phyloP scores from a whole-genome alignment of 2,888 invertebrate species.

The Eupithecia inturbata region DNA sequence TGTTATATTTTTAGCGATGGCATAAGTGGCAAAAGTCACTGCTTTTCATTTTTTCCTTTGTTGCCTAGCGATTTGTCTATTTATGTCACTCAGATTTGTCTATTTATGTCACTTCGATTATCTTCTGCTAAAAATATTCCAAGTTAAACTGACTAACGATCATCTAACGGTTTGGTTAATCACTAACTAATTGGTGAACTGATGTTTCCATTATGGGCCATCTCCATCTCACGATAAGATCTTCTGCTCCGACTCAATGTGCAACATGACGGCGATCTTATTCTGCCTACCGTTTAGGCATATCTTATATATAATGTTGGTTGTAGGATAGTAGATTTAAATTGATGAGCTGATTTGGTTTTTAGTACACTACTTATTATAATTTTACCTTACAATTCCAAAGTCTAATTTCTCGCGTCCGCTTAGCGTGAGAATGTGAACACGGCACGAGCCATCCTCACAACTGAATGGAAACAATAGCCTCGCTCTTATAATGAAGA shows the following conservation, averaged over 20 bases:
- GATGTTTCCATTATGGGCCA: background rate
- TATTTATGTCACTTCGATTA: background rate
- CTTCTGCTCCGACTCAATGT: background rate
- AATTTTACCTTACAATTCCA: conserved; percentile 11
- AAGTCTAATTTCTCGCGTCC: conserved; percentile 23
- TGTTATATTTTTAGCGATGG: conserved; percentile 1
- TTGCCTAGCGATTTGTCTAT: background rate
- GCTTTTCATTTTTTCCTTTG: background rate
- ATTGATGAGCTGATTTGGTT: too few relatives aligned
- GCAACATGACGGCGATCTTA: background rate
- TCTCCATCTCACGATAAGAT: background rate
- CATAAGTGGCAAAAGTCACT: background rate
- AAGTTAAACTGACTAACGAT: background rate
- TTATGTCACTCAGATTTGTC: background rate
- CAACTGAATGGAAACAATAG: conserved; percentile 29
- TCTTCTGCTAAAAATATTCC: background rate
- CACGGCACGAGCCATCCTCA: conserved; percentile 33
- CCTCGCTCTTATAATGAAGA: conserved; percentile 18
- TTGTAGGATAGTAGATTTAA: too few relatives aligned
- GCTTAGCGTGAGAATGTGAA: conserved; percentile 29
- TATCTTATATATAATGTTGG: too few relatives aligned
- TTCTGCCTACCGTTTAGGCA: background rate
- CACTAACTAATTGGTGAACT: background rate
- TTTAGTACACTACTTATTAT: too few relatives aligned
- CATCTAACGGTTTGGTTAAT: background rate